Evolutionary conservation across 2,797 vertebrate genomes (phyloP), one percentile per base, ranked within the genome.

Genomic region (Xiphorhynchus erythropygius): DNA sequence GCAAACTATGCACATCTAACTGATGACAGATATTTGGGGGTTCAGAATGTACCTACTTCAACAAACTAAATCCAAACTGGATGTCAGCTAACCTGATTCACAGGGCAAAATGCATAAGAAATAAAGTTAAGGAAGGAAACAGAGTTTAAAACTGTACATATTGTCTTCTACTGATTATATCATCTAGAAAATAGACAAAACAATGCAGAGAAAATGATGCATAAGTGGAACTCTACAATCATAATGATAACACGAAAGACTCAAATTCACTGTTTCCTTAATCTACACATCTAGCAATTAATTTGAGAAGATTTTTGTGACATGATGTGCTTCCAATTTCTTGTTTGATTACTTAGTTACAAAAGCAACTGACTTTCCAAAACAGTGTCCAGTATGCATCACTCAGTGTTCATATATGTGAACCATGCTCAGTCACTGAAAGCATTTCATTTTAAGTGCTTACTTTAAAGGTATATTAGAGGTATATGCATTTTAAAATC

Each of bases 1-100:
- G 0, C 53, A 95, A 93, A 84, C 46, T 87, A 37, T 95, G 86
- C n/a, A n/a, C n/a, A n/a, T n/a, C 82, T 92, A 82, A 96, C 81
- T 79, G 39, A 78, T 95, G 90, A 96, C 70, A 94, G 87, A 76
- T 90, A 96, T 93, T 94, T 97, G 55, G 87, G 85, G 82, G 89
- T 78, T 93, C 63, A 52, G 46, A 91, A 71, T 9, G 22, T 53
- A 69, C 75, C 44, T 95, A 13, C 71, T 95, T 84, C 93, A 93
- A 79, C 44, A 87, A 93, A 68, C 24, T 90, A 95, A 94, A 92
- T 79, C 71, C 89, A 88, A 80, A 96, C 57, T 30, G 11, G 42
- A 69, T 77, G 84, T 69, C 78, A 90, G n/a, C 50, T 74, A 67
- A 60, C n/a, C 63, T 82, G 67, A 64, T 76, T 80, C 76, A 93